Evolutionary conservation across 2,113 vertebrate genomes (phyloP).

Genomic region (Micronisus gabar): DNA sequence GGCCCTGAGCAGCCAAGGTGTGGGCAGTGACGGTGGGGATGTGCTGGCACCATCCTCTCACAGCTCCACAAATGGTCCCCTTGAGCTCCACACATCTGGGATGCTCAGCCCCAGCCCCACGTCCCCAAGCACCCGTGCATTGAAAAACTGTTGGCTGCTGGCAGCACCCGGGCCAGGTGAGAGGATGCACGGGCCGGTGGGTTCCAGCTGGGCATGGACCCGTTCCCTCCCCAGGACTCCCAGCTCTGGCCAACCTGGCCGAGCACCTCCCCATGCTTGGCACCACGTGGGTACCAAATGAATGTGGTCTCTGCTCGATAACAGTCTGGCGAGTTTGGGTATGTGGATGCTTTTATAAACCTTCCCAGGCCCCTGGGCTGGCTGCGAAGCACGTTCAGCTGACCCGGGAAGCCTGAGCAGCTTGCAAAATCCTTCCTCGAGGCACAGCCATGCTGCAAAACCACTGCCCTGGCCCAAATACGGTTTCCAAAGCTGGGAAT

Average conservation of each 20-base stretch:
- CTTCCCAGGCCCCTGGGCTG: not conserved
- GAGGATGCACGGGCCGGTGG: accelerated
- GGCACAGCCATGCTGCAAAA: not conserved
- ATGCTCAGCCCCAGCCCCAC: not conserved
- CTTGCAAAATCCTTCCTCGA: not conserved
- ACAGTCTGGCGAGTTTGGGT: not conserved
- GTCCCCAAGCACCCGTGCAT: accelerated
- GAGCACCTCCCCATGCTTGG: not conserved
- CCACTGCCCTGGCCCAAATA: not conserved
- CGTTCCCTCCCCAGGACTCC: accelerated
- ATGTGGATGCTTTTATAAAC: not conserved
- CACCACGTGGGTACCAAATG: accelerated
- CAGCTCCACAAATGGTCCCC: not conserved
- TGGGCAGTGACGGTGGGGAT: accelerated
- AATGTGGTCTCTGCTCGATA: accelerated
- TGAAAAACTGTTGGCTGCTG: too few relatives aligned
- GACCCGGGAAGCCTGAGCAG: not conserved
- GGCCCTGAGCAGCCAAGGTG: not conserved
- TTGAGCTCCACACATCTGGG: accelerated
- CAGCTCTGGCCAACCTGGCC: accelerated
- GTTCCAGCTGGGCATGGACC: accelerated
- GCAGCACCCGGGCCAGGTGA: not conserved
- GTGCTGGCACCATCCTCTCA: accelerated
- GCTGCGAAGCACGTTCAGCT: not conserved
- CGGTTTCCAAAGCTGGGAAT: not conserved